A percentile compares a stretch with the other conserved stretches of the same genome.
Evolutionary conservation across 2,797 vertebrate species (phyloP).

Genomic region (Sebastes ruberrimus): DNA sequence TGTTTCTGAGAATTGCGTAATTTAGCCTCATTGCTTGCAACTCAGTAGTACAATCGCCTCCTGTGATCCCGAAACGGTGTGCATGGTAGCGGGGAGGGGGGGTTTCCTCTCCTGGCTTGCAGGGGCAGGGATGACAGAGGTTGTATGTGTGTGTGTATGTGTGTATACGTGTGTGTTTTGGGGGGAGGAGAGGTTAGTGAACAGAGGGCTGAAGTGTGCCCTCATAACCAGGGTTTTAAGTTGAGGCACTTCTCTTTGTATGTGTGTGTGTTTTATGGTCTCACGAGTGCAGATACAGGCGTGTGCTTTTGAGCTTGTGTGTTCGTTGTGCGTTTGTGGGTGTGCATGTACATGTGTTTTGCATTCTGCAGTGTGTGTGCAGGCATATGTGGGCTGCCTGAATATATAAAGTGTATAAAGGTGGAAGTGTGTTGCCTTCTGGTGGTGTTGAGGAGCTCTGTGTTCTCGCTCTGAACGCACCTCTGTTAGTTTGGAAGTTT

Average conservation of each 20-base stretch:
- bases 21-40: conserved; percentile 66
- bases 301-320: conserved; percentile 5
- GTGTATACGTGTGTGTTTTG: conserved; percentile 5
- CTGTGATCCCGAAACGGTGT: conserved; percentile 60
- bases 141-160: conserved; percentile 7
- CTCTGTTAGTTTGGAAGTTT: conserved; percentile 77
- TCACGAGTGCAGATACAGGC: conserved; percentile 5
- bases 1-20: conserved; percentile 69
- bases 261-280: conserved; percentile 27
- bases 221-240: conserved; percentile 19
- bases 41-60: conserved; percentile 67
- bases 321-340: conserved; percentile 21
- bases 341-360: conserved; percentile 39
- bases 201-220: conserved; percentile 54
- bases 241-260: conserved; percentile 20
- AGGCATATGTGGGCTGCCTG: conserved; percentile 2
- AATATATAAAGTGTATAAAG: conserved; percentile 61
- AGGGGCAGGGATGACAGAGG: conserved; percentile 21
- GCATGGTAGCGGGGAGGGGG: background rate
- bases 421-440: conserved; percentile 63
- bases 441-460: conserved; percentile 72
- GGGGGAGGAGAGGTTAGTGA: conserved; percentile 20
- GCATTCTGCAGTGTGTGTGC: conserved; percentile 16
- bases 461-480: conserved; percentile 77
- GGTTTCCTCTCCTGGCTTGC: conserved; percentile 36